Percentiles rank a stretch among this genome's conserved stretches.
phyloP scores from a whole-genome alignment of 2,888 invertebrate species.

The Gymnoscelis rufifasciata region DNA sequence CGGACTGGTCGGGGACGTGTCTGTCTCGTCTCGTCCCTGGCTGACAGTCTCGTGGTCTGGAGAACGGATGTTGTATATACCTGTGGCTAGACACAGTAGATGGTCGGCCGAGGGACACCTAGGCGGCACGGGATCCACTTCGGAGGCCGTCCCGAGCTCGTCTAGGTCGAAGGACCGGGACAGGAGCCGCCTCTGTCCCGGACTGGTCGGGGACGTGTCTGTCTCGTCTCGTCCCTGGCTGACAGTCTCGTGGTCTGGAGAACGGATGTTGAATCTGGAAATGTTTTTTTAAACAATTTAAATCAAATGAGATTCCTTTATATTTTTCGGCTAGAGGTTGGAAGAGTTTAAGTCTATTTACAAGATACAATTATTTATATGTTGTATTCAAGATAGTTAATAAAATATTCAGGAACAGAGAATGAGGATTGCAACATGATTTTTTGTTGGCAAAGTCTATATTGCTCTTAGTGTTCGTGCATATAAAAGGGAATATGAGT shows the following conservation, averaged over 20 bases:
- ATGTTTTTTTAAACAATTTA: background rate
- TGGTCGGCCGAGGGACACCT: conserved; percentile 69
- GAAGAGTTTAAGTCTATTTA: too few species aligned
- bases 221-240: conserved; percentile 51
- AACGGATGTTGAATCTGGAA: conserved; percentile 66
- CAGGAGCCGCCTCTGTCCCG: conserved; percentile 50
- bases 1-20: conserved; percentile 46
- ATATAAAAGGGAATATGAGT: too few species aligned
- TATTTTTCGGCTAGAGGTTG: too few species aligned
- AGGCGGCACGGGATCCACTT: conserved; percentile 46
- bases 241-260: conserved; percentile 45
- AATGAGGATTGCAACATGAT: too few species aligned
- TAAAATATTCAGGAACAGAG: too few species aligned
- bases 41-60: conserved; percentile 44
- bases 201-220: conserved; percentile 46
- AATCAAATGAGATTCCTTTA: too few species aligned
- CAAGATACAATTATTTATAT: too few species aligned
- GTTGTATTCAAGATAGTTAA: too few species aligned
- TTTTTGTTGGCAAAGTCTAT: too few species aligned
- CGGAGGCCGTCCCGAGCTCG: conserved; percentile 45
- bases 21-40: conserved; percentile 53
- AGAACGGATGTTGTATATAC: conserved; percentile 66
- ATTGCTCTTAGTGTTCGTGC: too few species aligned
- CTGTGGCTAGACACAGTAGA: conserved; percentile 50
- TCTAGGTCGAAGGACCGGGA: conserved; percentile 68